These are phyloP conservation scores for Lagodon rhomboides DNA, from an alignment of 2,797 vertebrate species.

Conservation along the genomic window DNA sequence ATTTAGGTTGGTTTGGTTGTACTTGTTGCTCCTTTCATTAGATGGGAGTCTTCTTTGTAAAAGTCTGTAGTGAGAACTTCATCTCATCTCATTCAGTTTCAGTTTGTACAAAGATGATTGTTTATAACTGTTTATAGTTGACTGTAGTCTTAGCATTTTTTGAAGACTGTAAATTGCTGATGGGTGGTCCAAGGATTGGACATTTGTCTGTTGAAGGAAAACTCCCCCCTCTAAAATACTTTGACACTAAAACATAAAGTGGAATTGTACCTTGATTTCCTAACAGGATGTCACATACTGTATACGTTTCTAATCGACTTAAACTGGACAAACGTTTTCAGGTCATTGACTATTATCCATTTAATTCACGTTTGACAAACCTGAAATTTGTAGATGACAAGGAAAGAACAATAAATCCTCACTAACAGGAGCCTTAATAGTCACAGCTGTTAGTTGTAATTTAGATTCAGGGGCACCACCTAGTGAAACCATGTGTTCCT, in stretches of 20 bases:
- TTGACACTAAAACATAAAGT: constrained; percentile 16
- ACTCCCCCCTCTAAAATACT: neutral
- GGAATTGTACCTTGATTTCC: neutral
- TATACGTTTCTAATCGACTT: neutral
- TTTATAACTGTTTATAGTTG: constrained; percentile 49
- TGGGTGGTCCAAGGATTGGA: neutral
- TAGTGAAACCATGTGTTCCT: neutral
- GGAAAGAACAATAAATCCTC: neutral
- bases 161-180: constrained; percentile 42
- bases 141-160: constrained; percentile 29
- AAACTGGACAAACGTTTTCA: neutral
- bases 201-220: constrained; percentile 15
- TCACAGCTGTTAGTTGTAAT: neutral
- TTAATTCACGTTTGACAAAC: neutral
- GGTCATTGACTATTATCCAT: neutral
- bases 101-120: constrained; percentile 46
- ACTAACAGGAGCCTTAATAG: neutral
- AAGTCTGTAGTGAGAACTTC: neutral
- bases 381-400: neutral
- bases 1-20: constrained; percentile 8
- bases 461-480: neutral
- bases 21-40: constrained; percentile 21
- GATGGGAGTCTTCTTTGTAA: neutral
- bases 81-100: constrained; percentile 26
- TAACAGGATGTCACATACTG: neutral